Conservation (phyloP, 2,888 invertebrate species). For the Cyrtodaria siliqua region DNA sequence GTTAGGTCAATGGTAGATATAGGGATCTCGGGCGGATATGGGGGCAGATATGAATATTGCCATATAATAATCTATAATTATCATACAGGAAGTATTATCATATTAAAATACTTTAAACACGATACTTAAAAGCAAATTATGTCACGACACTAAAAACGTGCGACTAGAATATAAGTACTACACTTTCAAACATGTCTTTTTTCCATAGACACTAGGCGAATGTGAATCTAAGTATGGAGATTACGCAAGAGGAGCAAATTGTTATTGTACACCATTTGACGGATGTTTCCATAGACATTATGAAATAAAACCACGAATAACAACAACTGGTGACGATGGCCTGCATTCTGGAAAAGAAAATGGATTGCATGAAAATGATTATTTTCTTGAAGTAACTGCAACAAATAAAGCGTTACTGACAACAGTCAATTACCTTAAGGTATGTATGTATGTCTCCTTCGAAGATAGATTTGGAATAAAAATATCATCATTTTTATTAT, state of each 20-base stretch:
- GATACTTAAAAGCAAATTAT: no score
- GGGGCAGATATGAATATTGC: no score
- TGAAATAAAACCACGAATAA: constrained; percentile 51
- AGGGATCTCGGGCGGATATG: no score
- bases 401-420: constrained; percentile 68
- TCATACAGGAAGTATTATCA: no score
- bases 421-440: constrained; percentile 59
- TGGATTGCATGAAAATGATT: constrained; percentile 72
- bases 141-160: no score
- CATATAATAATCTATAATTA: no score
- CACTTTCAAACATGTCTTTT: neutral
- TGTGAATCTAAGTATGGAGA: constrained; percentile 56
- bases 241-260: constrained; percentile 63
- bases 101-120: no score
- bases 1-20: no score
- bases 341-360: constrained; percentile 43
- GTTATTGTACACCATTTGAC: constrained; percentile 69
- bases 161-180: no score
- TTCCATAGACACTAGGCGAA: constrained; percentile 31
- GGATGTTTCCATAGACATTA: constrained; percentile 71
- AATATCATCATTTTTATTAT: no score
- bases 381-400: constrained; percentile 66
- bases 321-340: constrained; percentile 35
- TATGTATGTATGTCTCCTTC: no score
- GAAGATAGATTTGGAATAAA: no score